Base-by-base conservation (phyloP, 2,113 vertebrate genomes). In the Nesospiza acunhae region DNA sequence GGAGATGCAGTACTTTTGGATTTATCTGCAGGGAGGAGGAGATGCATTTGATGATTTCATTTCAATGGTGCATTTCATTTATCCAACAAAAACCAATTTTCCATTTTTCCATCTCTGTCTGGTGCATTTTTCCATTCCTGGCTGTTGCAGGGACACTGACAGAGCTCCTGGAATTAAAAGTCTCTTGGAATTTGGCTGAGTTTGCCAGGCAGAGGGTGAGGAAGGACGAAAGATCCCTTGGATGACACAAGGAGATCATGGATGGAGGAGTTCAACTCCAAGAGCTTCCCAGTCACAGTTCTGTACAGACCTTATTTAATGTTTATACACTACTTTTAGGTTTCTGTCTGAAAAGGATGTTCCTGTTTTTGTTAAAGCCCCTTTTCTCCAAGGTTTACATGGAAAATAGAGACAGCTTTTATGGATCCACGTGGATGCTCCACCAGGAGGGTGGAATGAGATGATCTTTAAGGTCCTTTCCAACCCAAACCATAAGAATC, bases 391-490 rank as follows among this genome's bases (percentile, higher is more conserved):
- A 50, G 41, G 8, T 3, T 6, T 28, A 3, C 3, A 0, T 35
- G 46, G 56, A 39, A 78, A 78, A 53, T 1, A 13, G 14, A 52
- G 33, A 2, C 2, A 12, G 7, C 2, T 35, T 74, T 66, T 5
- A 10, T 42, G 47, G 41, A 10, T 52, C 9, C 18, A 2, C 1
- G 0, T 27, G 17, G 46, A 2, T 72, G 3, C 9, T 42, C 33
- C 60, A 7, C 35, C 60, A 23, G 50, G 28, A 86, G 33, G 16
- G 7, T 77, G 59, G 14, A 42, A 58, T 15, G 15, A 42, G 22
- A 37, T 72, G 35, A 11, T 20, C 27, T 19, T 46, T 4, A 5
- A 59, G 10, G 15, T 41, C 42, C 35, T 66, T 44, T 37, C 44
- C 59, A 42, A 23, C 76, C 35, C 31, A 73, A 50, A 56, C 50